Base-by-base conservation (phyloP, 1,140 invertebrate genomes). In the Brachionus rubens region DNA sequence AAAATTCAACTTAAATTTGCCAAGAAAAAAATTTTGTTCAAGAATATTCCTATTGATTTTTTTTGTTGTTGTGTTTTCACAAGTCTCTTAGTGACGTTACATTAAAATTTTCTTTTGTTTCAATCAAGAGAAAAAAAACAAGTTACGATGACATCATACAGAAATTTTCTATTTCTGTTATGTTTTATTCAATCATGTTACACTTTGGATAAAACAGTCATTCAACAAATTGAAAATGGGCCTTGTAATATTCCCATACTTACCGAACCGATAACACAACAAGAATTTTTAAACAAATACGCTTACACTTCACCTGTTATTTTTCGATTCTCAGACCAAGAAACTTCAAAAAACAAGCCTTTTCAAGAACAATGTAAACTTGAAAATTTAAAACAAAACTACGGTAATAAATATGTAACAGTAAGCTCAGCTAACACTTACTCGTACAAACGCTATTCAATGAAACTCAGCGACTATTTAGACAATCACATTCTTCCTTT, bases 381-480 rank as follows among this genome's bases (percentile, higher is more conserved):
- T 40, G 41, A 77, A 24, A 59, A 76, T 30, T 81, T 82, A 78
- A 43, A 82, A 43, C 33, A 67, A 7, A 47, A 79, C 2, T 50
- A 80, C 79, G 68, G 67, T 4, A 43, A 81, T 40, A 77, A 62
- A 28, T 77, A 78, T 24, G 79, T 82, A 9, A 75, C 78, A 46
- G 68, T 82, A 41, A 82, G 79, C 28, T 81, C 81, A 5, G 81
- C 82, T 12, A 82, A 82, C 67, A 82, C 81, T 10, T 81, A 81
- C 75, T 82, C 81, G 10, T 82, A 82, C 50, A 79, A 76, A 47
- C 46, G 80, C 59, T 47, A 56, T 26, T 48, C 43, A 26, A 52
- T 70, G 48, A n/a, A 6, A 21, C 43, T 77, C 21, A 16, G 75
- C 1, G 12, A 41, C 24, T 40, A 76, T 56, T 28, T 36, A 65